Conservation (phyloP, 2,113 vertebrate species). For the Casuarius casuarius region DNA sequence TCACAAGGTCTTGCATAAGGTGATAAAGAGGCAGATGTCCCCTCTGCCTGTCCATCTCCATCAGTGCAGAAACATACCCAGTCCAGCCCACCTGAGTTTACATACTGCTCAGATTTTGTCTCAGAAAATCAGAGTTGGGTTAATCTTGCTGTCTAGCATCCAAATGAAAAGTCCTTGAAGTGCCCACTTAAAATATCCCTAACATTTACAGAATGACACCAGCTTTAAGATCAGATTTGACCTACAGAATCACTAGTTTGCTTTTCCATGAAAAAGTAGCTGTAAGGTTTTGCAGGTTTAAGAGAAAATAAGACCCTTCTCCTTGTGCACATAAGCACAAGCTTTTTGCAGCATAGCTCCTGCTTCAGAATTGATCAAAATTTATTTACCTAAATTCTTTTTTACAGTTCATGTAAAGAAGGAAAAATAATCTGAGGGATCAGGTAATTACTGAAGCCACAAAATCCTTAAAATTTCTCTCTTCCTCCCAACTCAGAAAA, state of each 20-base stretch:
- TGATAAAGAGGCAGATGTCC: background rate
- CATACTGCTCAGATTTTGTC: background rate
- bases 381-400: too few species aligned
- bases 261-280: too few species aligned
- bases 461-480: background rate
- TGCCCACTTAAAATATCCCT: background rate
- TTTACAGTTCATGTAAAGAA: background rate
- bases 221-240: background rate
- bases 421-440: background rate
- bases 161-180: background rate
- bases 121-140: background rate
- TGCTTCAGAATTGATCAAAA: too few species aligned
- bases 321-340: too few species aligned
- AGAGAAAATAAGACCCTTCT: too few species aligned
- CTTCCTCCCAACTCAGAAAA: background rate
- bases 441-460: background rate
- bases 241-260: background rate
- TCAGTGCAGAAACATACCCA: background rate
- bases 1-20: background rate
- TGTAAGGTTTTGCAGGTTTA: too few species aligned
- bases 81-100: background rate
- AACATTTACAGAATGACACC: background rate
- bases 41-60: background rate
- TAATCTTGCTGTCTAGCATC: background rate
- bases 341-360: too few species aligned